A percentile compares a stretch with the other conserved stretches of the same genome.
Conservation (phyloP, 1,140 invertebrate genomes). For the Caenorhabditis tropicalis region DNA sequence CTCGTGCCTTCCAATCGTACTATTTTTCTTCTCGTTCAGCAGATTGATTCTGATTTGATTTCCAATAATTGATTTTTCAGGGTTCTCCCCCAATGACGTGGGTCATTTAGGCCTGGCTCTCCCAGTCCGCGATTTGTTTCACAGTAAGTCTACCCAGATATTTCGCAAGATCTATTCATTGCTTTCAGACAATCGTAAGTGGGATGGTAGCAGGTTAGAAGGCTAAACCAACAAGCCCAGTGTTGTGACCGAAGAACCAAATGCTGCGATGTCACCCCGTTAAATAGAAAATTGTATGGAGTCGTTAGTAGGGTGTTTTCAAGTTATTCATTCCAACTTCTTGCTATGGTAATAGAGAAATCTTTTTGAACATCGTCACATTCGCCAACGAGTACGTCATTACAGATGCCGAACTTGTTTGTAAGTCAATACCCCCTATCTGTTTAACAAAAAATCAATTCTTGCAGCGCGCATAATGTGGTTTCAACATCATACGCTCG, state of each 20-base stretch:
- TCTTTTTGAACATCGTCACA: background rate
- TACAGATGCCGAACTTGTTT: background rate
- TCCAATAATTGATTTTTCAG: conserved; percentile 9
- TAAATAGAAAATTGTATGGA: background rate
- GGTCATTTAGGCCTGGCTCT: conserved; percentile 14
- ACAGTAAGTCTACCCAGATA: background rate
- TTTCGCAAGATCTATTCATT: background rate
- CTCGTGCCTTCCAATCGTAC: background rate
- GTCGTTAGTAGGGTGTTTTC: background rate
- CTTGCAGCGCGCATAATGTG: background rate
- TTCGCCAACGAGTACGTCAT: background rate
- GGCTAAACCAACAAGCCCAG: conserved; percentile 30
- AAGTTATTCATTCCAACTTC: conserved; percentile 36
- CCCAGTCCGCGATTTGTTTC: background rate
- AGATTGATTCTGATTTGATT: background rate
- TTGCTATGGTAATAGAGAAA: conserved; percentile 17
- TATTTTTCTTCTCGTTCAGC: no score
- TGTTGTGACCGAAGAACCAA: background rate
- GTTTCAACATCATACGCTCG: background rate
- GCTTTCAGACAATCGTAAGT: conserved; percentile 2
- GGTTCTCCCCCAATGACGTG: background rate
- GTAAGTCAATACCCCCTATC: no score
- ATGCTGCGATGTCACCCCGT: conserved; percentile 18
- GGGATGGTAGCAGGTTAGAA: background rate
- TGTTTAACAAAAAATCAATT: background rate